These are phyloP conservation scores for Cryptoprocta ferox DNA, from an alignment of 2,797 vertebrate species.

Conservation along the genomic window DNA sequence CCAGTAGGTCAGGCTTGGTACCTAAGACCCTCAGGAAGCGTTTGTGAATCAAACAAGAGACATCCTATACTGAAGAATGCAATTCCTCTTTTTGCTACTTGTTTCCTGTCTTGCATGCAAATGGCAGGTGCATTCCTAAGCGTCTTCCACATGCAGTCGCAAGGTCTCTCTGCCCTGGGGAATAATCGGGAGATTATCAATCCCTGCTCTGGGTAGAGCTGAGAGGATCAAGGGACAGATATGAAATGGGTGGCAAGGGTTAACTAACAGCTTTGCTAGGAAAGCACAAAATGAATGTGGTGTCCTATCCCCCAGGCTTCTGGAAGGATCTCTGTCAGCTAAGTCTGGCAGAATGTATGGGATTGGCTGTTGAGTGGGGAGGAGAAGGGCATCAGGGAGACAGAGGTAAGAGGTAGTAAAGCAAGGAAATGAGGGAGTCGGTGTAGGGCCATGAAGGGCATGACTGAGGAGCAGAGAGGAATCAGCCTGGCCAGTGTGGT, in stretches of 20 bases:
- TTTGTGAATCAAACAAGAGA: not conserved
- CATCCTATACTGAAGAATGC: not conserved
- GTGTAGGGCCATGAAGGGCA: rapidly evolving
- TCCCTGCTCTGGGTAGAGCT: not conserved
- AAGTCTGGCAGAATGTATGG: not conserved
- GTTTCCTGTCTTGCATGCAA: not conserved
- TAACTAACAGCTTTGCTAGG: not conserved
- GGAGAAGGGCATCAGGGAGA: not conserved
- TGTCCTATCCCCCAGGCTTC: not conserved
- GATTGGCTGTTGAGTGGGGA: not conserved
- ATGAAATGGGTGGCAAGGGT: not conserved
- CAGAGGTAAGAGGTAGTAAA: not conserved
- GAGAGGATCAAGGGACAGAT: not conserved
- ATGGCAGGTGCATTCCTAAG: not conserved
- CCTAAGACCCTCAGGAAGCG: too few relatives aligned
- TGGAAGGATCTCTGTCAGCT: not conserved
- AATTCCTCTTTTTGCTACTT: not conserved
- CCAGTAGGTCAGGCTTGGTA: too few relatives aligned
- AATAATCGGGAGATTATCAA: not conserved
- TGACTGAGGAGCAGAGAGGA: not conserved
- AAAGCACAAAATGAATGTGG: not conserved
- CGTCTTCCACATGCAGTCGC: not conserved
- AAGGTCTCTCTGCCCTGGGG: not conserved
- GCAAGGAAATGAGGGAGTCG: not conserved
- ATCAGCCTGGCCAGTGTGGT: not conserved